These are phyloP conservation scores for Sarotherodon lohbergeri DNA, from an alignment of 2,113 vertebrate genomes.

Conservation along the genomic window DNA sequence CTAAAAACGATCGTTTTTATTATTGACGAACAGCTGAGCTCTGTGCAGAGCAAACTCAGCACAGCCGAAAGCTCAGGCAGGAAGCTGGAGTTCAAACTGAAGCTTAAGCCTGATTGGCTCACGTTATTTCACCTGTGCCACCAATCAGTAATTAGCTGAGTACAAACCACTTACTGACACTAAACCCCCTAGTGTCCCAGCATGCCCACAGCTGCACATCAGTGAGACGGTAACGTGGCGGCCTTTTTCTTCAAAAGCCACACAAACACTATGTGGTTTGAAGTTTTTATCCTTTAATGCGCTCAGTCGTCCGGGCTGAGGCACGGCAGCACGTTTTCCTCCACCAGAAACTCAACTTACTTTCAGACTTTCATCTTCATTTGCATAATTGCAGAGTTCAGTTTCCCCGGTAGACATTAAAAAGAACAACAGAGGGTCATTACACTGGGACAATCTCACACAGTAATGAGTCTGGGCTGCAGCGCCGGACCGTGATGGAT, in stretches of 20 bases:
- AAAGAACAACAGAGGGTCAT: not conserved
- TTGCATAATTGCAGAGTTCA: slow-evolving; percentile 25
- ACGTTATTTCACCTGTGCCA: not conserved
- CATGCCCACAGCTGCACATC: not conserved
- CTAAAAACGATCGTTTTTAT: not conserved
- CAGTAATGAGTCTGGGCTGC: slow-evolving; percentile 20
- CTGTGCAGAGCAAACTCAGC: not conserved
- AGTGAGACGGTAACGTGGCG: not conserved
- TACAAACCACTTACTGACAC: not conserved
- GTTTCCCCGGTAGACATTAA: not conserved
- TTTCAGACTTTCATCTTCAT: not conserved
- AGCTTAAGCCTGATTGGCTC: not conserved
- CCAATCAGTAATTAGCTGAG: not conserved
- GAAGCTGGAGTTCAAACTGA: not conserved
- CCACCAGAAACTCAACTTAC: not conserved
- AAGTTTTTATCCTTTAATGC: not conserved
- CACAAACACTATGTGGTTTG: not conserved
- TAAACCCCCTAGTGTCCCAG: not conserved
- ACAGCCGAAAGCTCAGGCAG: not conserved
- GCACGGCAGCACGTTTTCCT: not conserved
- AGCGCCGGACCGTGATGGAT: slow-evolving; percentile 8
- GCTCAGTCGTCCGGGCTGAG: not conserved
- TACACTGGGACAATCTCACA: not conserved
- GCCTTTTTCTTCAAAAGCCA: not conserved
- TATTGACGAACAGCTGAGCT: not conserved